A percentile compares a stretch with the other conserved stretches of the same genome.
phyloP scores from a whole-genome alignment of 2,797 vertebrate genomes.

The Fringilla coelebs region DNA sequence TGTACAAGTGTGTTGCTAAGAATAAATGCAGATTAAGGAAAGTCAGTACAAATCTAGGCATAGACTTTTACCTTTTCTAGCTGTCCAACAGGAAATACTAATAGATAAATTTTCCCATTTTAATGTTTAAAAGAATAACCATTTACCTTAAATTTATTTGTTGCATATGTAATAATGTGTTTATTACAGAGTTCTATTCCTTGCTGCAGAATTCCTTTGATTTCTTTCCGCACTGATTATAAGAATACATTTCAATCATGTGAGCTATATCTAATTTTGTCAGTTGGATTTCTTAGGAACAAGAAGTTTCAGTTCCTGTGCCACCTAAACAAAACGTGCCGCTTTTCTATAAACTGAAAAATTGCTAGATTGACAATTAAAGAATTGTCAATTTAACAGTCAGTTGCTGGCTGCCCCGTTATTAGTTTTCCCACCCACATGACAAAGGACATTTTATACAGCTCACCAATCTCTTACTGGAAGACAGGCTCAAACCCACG shows the following conservation, averaged over 20 bases:
- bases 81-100: background rate
- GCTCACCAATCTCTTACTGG: background rate
- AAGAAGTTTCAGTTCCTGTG: background rate
- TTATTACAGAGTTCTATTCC: background rate
- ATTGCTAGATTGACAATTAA: background rate
- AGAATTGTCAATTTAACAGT: background rate
- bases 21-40: background rate
- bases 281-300: background rate
- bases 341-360: background rate
- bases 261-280: background rate
- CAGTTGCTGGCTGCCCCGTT: background rate
- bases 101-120: background rate
- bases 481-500: background rate
- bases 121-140: background rate
- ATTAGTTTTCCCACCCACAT: background rate
- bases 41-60: background rate
- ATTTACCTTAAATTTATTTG: background rate
- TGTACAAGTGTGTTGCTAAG: background rate
- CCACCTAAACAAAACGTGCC: background rate
- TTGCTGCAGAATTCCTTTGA: background rate
- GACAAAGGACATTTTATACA: background rate
- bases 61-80: background rate
- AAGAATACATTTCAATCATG: background rate
- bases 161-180: background rate
- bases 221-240: background rate